These are phyloP conservation scores for Euwallacea fornicatus DNA, from an alignment of 1,140 invertebrate genomes.

Conservation along the genomic window DNA sequence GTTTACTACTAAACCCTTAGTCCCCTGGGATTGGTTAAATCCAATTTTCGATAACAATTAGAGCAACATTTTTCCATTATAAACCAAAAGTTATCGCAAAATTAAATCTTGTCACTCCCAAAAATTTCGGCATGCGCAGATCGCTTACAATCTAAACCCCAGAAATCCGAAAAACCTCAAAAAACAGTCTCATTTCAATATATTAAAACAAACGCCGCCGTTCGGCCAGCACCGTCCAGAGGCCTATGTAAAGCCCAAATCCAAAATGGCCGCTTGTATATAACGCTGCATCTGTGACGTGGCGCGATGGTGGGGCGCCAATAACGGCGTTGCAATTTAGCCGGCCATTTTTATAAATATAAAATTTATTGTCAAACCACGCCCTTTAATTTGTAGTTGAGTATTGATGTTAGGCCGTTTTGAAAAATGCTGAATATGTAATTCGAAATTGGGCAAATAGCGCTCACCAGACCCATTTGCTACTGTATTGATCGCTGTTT, in stretches of 20 bases:
- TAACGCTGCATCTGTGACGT: constrained; percentile 8
- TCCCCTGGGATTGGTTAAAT: too few species aligned
- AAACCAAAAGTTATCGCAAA: background rate
- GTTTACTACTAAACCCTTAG: too few species aligned
- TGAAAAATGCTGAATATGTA: constrained; percentile 32
- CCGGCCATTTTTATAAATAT: constrained; percentile 34
- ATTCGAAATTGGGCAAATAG: constrained; percentile 28
- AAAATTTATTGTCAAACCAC: constrained; percentile 35
- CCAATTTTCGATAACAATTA: too few species aligned
- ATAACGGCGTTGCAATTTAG: constrained; percentile 28
- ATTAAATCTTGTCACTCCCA: constrained; percentile 5
- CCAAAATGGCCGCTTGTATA: constrained; percentile 29
- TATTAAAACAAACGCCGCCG: constrained; percentile 22
- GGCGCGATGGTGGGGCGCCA: constrained; percentile 16
- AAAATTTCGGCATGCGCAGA: constrained; percentile 19
- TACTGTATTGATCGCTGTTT: constrained; percentile 12
- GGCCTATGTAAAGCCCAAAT: constrained; percentile 30
- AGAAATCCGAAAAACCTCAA: constrained; percentile 9
- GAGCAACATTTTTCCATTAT: too few species aligned
- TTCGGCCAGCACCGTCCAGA: constrained; percentile 14
- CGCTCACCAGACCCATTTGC: constrained; percentile 3
- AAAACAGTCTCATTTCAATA: constrained; percentile 27
- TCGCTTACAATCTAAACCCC: background rate
- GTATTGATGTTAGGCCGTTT: constrained; percentile 24
- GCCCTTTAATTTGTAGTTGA: constrained; percentile 30